A percentile compares a stretch with the other conserved stretches of the same genome.
Evolutionary conservation across 2,797 vertebrate species (phyloP).

Genomic region (Pipistrellus kuhlii): DNA sequence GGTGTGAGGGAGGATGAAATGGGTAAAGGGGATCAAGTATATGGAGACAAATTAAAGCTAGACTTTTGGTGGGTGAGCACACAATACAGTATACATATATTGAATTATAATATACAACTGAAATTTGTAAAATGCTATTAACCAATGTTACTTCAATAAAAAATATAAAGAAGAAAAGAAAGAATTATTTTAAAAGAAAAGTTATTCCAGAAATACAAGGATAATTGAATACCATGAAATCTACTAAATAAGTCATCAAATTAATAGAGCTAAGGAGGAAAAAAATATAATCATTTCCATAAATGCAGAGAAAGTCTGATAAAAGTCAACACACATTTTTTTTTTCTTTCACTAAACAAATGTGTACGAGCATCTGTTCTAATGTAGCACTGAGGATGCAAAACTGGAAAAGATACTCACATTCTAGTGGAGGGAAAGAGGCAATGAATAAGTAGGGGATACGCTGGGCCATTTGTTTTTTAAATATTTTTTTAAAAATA

Average conservation of each 20-base stretch:
- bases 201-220: conserved; percentile 23
- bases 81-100: not conserved
- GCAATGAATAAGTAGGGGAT: not conserved
- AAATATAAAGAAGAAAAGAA: not conserved
- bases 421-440: not conserved
- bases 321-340: conserved; percentile 68
- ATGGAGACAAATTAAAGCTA: not conserved
- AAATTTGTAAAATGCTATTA: not conserved
- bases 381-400: not conserved
- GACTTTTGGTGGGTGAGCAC: not conserved
- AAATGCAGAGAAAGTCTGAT: conserved; percentile 44
- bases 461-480: conserved; percentile 3
- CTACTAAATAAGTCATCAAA: not conserved
- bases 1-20: not conserved
- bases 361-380: conserved; percentile 64
- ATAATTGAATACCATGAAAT: conserved; percentile 19
- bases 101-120: not conserved
- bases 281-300: conserved; percentile 38
- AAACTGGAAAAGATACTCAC: not conserved
- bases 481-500: not conserved
- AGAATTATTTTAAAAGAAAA: not conserved
- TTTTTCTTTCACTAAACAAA: conserved; percentile 68
- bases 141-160: not conserved
- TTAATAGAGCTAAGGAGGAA: conserved; percentile 35
- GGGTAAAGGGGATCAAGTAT: not conserved